These are phyloP conservation scores for Mobula birostris DNA, from an alignment of 2,113 vertebrate genomes.

Conservation along the genomic window DNA sequence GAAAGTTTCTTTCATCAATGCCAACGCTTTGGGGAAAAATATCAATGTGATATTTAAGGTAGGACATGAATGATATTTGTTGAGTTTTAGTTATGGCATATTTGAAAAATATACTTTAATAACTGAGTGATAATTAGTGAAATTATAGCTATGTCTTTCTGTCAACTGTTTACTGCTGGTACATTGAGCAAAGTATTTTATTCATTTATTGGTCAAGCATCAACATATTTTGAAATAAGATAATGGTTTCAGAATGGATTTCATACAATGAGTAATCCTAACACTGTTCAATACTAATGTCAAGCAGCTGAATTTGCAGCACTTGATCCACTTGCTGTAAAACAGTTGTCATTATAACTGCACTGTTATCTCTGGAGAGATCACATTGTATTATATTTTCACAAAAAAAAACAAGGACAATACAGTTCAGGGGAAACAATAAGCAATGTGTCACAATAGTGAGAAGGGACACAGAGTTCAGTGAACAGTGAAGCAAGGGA, in stretches of 20 bases:
- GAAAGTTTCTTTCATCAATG: constrained; percentile 60
- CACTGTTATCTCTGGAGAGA: neutral
- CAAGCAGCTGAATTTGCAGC: neutral
- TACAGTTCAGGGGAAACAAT: neutral
- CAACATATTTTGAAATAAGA: neutral
- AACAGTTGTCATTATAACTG: neutral
- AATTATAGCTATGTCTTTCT: neutral
- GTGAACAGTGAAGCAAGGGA: neutral
- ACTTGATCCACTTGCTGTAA: neutral
- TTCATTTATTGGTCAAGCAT: neutral
- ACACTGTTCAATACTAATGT: neutral
- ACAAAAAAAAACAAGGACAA: neutral
- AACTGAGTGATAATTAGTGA: neutral
- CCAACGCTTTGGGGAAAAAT: constrained; percentile 49
- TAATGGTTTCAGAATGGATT: neutral
- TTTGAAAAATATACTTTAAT: neutral
- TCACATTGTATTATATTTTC: neutral
- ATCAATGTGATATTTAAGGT: constrained; percentile 65
- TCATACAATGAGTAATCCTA: neutral
- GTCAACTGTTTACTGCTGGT: no score
- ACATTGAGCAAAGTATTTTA: neutral
- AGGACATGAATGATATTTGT: constrained; percentile 38
- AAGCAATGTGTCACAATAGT: neutral
- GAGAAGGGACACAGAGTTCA: no score
- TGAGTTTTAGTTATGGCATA: neutral